phyloP scores from a whole-genome alignment of 2,113 vertebrate species.

The Cyanistes caeruleus region DNA sequence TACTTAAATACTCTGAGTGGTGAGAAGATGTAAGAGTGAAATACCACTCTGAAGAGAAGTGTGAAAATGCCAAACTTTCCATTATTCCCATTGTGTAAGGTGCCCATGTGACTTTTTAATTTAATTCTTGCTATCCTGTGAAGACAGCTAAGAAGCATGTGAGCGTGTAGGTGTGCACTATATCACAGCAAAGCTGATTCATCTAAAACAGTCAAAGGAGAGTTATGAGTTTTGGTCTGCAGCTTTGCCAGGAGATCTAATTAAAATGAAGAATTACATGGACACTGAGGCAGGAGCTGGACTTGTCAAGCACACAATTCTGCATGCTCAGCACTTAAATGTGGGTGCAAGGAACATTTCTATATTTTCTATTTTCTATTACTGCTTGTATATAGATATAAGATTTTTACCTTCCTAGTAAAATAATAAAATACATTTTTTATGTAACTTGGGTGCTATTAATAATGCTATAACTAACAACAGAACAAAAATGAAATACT shows the following conservation, averaged over 20 bases:
- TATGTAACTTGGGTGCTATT: background rate
- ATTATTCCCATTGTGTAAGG: background rate
- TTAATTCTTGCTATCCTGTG: slow-evolving; percentile 16
- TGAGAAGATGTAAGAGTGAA: background rate
- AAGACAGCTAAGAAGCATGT: background rate
- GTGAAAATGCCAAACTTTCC: background rate
- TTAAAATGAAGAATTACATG: slow-evolving; percentile 46
- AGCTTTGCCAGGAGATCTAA: slow-evolving; percentile 41
- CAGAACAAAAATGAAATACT: background rate
- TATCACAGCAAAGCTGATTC: slow-evolving; percentile 10
- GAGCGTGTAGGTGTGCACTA: background rate
- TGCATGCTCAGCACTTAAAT: slow-evolving; percentile 15
- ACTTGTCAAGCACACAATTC: background rate
- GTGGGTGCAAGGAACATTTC: background rate
- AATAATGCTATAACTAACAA: background rate
- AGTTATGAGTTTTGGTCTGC: slow-evolving; percentile 8
- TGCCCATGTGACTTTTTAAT: background rate
- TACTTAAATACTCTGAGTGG: background rate
- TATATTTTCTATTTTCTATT: background rate
- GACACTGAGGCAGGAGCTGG: background rate
- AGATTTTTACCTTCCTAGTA: background rate
- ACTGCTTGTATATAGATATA: background rate
- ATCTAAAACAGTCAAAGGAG: slow-evolving; percentile 10
- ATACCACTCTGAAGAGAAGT: background rate
- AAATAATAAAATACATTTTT: background rate